Base-by-base conservation (phyloP, 1,140 invertebrate species). In the Spodoptera litura region DNA sequence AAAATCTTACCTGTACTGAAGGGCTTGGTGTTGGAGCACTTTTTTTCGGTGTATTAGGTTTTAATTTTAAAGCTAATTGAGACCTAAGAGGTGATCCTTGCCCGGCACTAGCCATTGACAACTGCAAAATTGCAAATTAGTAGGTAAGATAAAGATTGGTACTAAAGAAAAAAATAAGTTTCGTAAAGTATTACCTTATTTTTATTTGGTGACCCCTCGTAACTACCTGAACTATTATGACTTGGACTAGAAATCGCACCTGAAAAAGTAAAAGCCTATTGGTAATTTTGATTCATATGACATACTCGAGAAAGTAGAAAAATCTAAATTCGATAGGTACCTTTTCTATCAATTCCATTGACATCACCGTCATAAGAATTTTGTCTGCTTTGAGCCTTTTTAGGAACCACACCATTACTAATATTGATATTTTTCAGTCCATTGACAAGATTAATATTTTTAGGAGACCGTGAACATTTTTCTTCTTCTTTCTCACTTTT, bases 21-120 rank as follows among this genome's bases (percentile, higher is more conserved):
- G 95, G 95, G 85, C 93, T 95, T 38, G 94, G 93, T 64, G 91
- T 93, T 52, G 91, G 88, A 64, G 85, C 89, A 79, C 88, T 87
- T 83, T 95, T 95, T 83, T 95, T 95, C 59, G 95, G 93, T 59
- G 94, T 93, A 76, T 95, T 94, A 78, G 93, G 93, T 93, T 95
- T 96, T 66, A 96, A 89, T 93, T 96, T 96, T 70, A 96, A 91
- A 59, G 95, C 96, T 78, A 96, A 91, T 89, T 96, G 95, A 51
- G 96, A 96, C 80, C 96, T 88, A 61, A 96, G 88, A 53, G 96
- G 96, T 12, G 96, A 96, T 20, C 96, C 96, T 85, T 96, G 95
- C 15, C 96, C 95, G 75, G 95, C 95, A 82, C 94, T 94, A 31
- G 93, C 88, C 87, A 95, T 91, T 51, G 89, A 85, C 76, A 93